These are phyloP conservation scores for Cryptoblepharus egeriae DNA, from an alignment of 2,797 vertebrate species.

Conservation along the genomic window DNA sequence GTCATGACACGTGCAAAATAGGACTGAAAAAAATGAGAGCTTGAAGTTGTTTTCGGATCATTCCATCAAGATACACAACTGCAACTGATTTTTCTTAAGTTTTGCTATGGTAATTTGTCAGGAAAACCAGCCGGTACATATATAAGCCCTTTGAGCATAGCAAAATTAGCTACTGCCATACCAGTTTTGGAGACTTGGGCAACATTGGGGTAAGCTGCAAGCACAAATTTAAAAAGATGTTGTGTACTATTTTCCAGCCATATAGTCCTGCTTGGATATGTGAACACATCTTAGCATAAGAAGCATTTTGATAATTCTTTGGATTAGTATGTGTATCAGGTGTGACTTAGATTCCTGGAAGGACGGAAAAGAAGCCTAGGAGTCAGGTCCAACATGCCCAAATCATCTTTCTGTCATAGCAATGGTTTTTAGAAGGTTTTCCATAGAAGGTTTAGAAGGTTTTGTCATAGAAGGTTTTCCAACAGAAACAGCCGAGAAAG, in stretches of 20 bases:
- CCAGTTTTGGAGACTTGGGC: not conserved
- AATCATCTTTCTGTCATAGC: not conserved
- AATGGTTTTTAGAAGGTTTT: too few relatives aligned
- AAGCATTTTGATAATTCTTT: not conserved
- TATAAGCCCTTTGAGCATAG: not conserved
- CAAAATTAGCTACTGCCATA: constrained; percentile 15
- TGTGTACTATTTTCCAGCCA: not conserved
- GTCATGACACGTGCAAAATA: constrained; percentile 33
- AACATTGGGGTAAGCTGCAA: not conserved
- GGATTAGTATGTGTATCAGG: not conserved
- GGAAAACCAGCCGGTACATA: rapidly evolving
- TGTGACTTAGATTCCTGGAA: not conserved
- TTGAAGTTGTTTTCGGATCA: constrained; percentile 17
- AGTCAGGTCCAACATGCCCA: not conserved
- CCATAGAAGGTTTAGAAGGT: too few relatives aligned
- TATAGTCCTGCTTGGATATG: not conserved
- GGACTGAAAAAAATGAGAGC: constrained; percentile 6
- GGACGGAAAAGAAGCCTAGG: not conserved
- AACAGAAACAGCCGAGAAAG: not conserved
- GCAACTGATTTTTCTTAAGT: constrained; percentile 15
- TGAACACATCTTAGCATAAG: not conserved
- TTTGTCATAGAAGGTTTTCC: not conserved
- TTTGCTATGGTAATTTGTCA: constrained; percentile 45
- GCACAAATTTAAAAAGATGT: not conserved
- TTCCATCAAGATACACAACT: constrained; percentile 25